phyloP scores from a whole-genome alignment of 2,113 vertebrate species.

The Sterrhoptilus dennistouni region DNA sequence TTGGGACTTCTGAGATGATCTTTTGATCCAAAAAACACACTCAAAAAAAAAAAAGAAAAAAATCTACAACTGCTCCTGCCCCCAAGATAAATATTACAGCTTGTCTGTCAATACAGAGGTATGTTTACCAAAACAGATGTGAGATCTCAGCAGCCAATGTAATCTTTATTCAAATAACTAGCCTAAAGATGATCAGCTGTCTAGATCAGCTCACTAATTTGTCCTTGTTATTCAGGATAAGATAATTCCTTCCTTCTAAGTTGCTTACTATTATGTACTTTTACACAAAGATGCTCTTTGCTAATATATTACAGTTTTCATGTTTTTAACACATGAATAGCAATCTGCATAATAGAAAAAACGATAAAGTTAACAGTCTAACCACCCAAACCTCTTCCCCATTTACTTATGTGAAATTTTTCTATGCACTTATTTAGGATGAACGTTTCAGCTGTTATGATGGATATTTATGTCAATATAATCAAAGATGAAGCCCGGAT shows the following conservation, averaged over 20 bases:
- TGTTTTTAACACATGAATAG: background rate
- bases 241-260: background rate
- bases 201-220: background rate
- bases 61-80: accelerated
- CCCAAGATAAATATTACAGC: background rate
- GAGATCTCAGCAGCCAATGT: background rate
- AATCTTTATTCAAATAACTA: background rate
- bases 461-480: background rate
- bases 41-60: accelerated
- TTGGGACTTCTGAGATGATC: background rate
- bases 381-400: accelerated
- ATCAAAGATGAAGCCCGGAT: background rate
- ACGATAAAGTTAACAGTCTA: background rate
- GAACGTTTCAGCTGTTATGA: background rate
- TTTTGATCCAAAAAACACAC: background rate
- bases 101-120: background rate
- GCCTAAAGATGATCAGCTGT: background rate
- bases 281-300: background rate
- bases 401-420: background rate
- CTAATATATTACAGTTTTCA: background rate
- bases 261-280: background rate
- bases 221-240: background rate
- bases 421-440: background rate
- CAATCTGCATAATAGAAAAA: background rate
- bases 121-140: background rate